Base-by-base conservation (phyloP, 23 tunicate genomes). In the Ciona savignyi region DNA sequence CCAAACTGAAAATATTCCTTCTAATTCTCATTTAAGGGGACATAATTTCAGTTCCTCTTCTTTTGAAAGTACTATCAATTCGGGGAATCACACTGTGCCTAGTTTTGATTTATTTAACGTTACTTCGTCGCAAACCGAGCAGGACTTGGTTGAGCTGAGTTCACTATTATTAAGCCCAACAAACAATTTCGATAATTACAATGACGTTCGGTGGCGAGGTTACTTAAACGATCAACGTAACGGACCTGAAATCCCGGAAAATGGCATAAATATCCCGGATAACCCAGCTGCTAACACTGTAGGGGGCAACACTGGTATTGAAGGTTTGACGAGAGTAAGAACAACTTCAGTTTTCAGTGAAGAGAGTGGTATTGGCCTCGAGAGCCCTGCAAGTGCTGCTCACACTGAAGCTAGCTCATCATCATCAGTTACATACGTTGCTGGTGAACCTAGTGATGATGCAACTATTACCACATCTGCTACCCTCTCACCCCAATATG, bases 361-460 rank as follows among this genome's bases (percentile, higher is more conserved):
- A 62, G 79, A 75, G 31, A 75, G 79, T 63, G 79, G 79, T 2
- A 75, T 75, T 60, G 79, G 63, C 20, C 22, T 75, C 1, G 77
- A 72, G 30, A 21, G 33, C n/a, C n/a, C 26, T 65, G 69, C 21
- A 19, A 22, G 11, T n/a, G 20, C 61, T 49, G 61, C 20, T 15
- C 61, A 49, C n/a, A n/a, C n/a, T n/a, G n/a, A n/a, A n/a, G n/a
- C n/a, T n/a, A n/a, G n/a, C n/a, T n/a, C n/a, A n/a, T n/a, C n/a
- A n/a, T n/a, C n/a, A n/a, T n/a, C n/a, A n/a, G n/a, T n/a, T n/a
- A n/a, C n/a, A n/a, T n/a, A n/a, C n/a, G n/a, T n/a, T n/a, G n/a
- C n/a, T n/a, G n/a, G n/a, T n/a, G n/a, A n/a, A n/a, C n/a, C n/a
- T n/a, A n/a, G n/a, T n/a, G n/a, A n/a, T n/a, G n/a, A n/a, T n/a